These are phyloP conservation scores for Poliocrania exsul DNA, from an alignment of 2,797 vertebrate species.

Conservation along the genomic window DNA sequence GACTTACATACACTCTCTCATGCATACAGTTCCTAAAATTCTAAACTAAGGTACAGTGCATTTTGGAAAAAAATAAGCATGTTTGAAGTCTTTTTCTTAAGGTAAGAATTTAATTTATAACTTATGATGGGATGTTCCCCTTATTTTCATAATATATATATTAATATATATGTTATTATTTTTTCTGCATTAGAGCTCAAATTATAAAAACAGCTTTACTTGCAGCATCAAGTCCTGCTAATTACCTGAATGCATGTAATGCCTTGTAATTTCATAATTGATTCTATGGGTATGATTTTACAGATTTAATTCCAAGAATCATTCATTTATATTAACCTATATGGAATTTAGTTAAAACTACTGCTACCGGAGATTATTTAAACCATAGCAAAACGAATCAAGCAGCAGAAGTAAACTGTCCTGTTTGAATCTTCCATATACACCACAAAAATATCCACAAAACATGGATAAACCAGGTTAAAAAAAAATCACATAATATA, in stretches of 20 bases:
- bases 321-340: not conserved
- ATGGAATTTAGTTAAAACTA: slow-evolving; percentile 38
- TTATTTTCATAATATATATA: not conserved
- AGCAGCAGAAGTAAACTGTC: not conserved
- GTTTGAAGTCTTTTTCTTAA: not conserved
- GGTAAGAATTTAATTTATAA: not conserved
- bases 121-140: not conserved
- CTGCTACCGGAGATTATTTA: slow-evolving; percentile 16
- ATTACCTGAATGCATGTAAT: slow-evolving; percentile 31
- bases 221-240: not conserved
- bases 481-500: not conserved
- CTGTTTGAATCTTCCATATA: not conserved
- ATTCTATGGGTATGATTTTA: slow-evolving; percentile 45
- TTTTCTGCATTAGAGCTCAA: not conserved
- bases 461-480: not conserved
- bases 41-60: not conserved
- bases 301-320: not conserved
- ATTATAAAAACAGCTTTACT: slow-evolving; percentile 34
- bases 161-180: too few species aligned
- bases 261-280: slow-evolving; percentile 41
- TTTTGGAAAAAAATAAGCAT: not conserved
- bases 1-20: not conserved
- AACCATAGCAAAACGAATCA: not conserved
- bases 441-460: not conserved
- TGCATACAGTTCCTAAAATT: not conserved